These are phyloP conservation scores for Nannoperca obscura DNA, from an alignment of 2,797 vertebrate genomes.

Conservation along the genomic window DNA sequence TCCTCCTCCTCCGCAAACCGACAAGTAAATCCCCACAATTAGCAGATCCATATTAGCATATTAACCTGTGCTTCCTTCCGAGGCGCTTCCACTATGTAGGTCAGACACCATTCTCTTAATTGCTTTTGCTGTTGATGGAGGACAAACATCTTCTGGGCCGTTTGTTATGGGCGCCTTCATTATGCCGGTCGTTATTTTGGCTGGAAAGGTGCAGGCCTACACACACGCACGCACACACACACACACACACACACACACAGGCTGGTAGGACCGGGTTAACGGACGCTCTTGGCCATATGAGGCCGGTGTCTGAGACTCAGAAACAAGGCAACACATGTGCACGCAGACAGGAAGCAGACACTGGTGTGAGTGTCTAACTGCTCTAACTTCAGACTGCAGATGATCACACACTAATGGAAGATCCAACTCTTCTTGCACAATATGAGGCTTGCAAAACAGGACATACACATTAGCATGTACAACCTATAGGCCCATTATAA, in stretches of 20 bases:
- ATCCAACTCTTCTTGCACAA: neutral
- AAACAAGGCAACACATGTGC: conserved; percentile 75
- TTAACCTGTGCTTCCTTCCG: conserved; percentile 83
- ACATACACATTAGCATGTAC: conserved; percentile 1
- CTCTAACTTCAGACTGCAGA: neutral
- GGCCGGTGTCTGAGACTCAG: conserved; percentile 67
- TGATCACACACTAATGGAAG: conserved; percentile 1
- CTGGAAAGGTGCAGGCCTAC: conserved; percentile 60
- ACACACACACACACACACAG: conserved; percentile 7
- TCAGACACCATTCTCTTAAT: conserved; percentile 84
- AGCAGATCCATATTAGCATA: conserved; percentile 87
- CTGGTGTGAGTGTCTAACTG: conserved; percentile 6
- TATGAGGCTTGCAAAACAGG: neutral
- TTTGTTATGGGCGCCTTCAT: conserved; percentile 68
- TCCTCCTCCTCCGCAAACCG: conserved; percentile 66
- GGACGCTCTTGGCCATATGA: conserved; percentile 80
- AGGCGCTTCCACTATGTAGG: conserved; percentile 83
- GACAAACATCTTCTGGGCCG: conserved; percentile 75
- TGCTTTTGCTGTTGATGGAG: conserved; percentile 76
- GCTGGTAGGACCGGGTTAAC: conserved; percentile 64
- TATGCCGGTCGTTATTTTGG: conserved; percentile 77
- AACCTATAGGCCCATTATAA: conserved; percentile 34
- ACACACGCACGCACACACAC: conserved; percentile 4
- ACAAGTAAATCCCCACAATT: conserved; percentile 83
- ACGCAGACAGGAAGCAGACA: conserved; percentile 35